phyloP scores from a whole-genome alignment of 2,888 invertebrate species.

The Pristionchus fissidentatus region DNA sequence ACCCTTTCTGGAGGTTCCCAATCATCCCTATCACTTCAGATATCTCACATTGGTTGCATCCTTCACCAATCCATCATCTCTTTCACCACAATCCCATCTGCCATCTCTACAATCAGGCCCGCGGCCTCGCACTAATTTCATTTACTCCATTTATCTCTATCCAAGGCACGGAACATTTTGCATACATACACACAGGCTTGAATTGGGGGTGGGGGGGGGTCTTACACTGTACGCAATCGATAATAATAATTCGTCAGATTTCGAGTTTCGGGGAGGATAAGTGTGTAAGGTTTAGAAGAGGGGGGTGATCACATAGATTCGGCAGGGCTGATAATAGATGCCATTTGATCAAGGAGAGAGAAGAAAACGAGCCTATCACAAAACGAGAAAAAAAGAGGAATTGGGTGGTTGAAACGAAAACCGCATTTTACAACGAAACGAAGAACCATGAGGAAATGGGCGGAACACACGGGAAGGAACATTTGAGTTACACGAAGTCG shows the following conservation, averaged over 20 bases:
- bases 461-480: neutral
- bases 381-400: conserved; percentile 1
- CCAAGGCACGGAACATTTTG: conserved; percentile 21
- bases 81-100: too few species aligned
- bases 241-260: neutral
- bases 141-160: conserved; percentile 24
- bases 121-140: neutral
- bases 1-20: too few species aligned
- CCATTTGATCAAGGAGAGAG: conserved; percentile 17
- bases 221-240: conserved; percentile 27
- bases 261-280: neutral
- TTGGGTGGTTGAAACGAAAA: neutral
- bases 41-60: conserved; percentile 2
- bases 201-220: neutral
- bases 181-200: neutral
- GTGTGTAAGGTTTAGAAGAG: neutral
- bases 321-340: conserved; percentile 3
- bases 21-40: neutral
- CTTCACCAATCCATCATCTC: conserved; percentile 26
- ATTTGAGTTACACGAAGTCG: neutral
- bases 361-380: neutral
- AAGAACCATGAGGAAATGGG: neutral
- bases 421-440: conserved; percentile 35
- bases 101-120: conserved; percentile 2
- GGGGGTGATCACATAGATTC: conserved; percentile 38